A percentile compares a stretch with the other conserved stretches of the same genome.
Evolutionary conservation across 2,888 invertebrate genomes (phyloP).

Genomic region (Epirrhoe tristata): DNA sequence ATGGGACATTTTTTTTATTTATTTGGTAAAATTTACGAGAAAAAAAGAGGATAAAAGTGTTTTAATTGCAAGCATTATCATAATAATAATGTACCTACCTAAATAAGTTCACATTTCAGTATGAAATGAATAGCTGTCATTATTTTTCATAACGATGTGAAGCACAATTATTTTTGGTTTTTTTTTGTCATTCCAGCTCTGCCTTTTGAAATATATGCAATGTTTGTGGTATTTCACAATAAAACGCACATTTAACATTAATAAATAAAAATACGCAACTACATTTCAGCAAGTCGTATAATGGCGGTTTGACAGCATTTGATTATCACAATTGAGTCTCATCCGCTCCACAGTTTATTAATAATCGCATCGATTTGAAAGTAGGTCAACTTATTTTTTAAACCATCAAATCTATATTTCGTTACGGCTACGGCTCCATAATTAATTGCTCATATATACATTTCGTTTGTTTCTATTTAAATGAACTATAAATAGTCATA

Average conservation of each 20-base stretch:
- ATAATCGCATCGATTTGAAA: background rate
- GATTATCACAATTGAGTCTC: background rate
- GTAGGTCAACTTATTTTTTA: background rate
- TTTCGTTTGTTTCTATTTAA: background rate
- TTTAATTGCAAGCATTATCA: background rate
- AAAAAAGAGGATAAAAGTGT: background rate
- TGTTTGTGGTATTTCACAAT: background rate
- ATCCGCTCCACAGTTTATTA: background rate
- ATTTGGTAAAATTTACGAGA: constrained; percentile 11
- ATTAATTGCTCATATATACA: too few relatives aligned
- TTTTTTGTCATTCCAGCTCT: background rate
- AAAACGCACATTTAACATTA: background rate
- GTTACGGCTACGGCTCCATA: too few relatives aligned
- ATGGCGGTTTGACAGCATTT: background rate
- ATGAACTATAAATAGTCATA: background rate
- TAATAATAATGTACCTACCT: too few relatives aligned
- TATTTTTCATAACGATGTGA: background rate
- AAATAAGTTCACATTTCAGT: background rate
- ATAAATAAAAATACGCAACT: background rate
- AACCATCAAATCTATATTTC: too few relatives aligned
- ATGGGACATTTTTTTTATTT: constrained; percentile 9
- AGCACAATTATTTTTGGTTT: background rate
- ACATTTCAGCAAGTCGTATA: background rate
- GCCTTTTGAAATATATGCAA: background rate
- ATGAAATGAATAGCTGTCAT: background rate